Conservation (phyloP, 2,113 vertebrate species). For the Tragulus kanchil region DNA sequence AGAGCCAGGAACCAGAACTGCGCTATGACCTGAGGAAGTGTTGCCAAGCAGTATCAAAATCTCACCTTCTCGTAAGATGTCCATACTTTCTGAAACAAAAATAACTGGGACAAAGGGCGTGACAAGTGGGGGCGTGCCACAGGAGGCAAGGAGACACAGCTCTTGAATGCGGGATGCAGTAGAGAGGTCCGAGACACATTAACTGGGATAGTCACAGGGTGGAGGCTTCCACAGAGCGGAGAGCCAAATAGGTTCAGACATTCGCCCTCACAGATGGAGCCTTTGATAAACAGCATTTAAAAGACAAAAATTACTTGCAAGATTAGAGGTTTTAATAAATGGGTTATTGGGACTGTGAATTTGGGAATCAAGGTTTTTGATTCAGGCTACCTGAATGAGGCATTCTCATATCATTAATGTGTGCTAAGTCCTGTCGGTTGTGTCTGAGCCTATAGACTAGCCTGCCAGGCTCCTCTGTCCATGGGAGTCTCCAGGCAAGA, state of each 20-base stretch:
- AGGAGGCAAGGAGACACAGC: neutral
- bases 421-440: too few species aligned
- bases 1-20: neutral
- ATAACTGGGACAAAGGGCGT: neutral
- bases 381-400: neutral
- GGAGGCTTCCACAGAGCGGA: neutral
- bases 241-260: neutral
- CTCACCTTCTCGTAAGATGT: neutral
- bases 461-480: too few species aligned
- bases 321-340: constrained; percentile 6
- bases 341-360: neutral
- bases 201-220: constrained; percentile 26
- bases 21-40: neutral
- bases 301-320: constrained; percentile 13
- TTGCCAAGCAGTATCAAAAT: neutral
- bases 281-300: constrained; percentile 11
- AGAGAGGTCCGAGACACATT: neutral
- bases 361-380: neutral
- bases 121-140: neutral
- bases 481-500: too few species aligned
- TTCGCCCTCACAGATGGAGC: neutral
- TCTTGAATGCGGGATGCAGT: neutral
- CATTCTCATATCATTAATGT: neutral
- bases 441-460: too few species aligned
- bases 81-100: neutral